Percentiles rank a stretch among this genome's conserved stretches.
Evolutionary conservation across 2,797 vertebrate genomes (phyloP).

Genomic region (Alouatta caraya): DNA sequence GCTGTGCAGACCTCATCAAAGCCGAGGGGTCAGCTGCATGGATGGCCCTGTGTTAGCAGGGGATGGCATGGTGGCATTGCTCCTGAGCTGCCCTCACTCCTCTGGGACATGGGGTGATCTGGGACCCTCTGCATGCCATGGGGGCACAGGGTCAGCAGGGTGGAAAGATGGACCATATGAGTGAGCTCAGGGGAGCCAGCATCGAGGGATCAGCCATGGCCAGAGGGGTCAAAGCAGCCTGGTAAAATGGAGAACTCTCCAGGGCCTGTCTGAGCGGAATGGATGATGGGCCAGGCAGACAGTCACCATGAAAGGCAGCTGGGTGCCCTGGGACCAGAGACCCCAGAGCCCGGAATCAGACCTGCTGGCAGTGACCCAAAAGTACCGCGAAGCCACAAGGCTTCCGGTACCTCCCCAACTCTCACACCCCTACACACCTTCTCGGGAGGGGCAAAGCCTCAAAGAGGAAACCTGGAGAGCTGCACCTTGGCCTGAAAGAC

Average conservation of each 20-base stretch:
- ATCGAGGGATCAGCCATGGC: neutral
- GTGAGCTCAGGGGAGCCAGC: neutral
- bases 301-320: neutral
- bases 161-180: neutral
- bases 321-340: neutral
- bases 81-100: neutral
- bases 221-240: neutral
- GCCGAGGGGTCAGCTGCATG: fast-evolving
- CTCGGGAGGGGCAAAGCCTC: neutral
- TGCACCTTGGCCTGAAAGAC: neutral
- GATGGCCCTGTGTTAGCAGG: neutral
- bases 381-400: neutral
- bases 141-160: neutral
- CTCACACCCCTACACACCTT: neutral
- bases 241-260: neutral
- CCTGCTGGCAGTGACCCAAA: neutral
- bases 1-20: neutral
- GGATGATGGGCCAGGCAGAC: neutral
- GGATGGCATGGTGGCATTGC: fast-evolving
- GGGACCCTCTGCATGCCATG: neutral
- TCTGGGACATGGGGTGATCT: neutral
- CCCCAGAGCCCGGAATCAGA: neutral
- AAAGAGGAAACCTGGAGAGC: neutral
- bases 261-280: neutral
- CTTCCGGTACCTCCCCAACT: neutral